Base-by-base conservation (phyloP, 2,113 vertebrate species). In the Cranoglanis bouderius region DNA sequence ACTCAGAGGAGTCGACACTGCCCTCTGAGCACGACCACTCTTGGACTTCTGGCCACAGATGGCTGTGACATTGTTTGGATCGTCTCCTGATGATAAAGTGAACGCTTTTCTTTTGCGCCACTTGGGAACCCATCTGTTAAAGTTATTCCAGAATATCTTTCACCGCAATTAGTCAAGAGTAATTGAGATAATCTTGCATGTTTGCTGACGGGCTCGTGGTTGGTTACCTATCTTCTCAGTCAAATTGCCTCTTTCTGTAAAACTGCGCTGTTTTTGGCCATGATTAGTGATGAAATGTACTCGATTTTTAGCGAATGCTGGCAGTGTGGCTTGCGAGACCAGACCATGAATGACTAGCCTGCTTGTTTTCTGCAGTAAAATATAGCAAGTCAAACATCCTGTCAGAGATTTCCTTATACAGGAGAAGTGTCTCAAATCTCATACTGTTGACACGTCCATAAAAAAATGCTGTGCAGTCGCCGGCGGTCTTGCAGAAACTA, bases 331-430 rank as follows among this genome's bases (percentile, higher is more conserved):
- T 81, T 32, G 49, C 2, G 7, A 81, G 14, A 40, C 35, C 55
- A 59, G 35, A 5, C 6, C 21, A 21, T 43, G 57, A 43, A 61
- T 61, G 81, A 83, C 81, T 83, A 83, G 35, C 81, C 55, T 43
- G 81, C 38, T 29, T 83, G 55, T 81, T 53, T 81, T 81, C 49
- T 81, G 49, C 46, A 53, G 29, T 81, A 81, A 81, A 81, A 81
- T 81, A 81, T 81, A 81, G 49, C 18, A 81, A 81, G 49, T 83
- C 24, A 83, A 83, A 83, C 55, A 61, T 83, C 55, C 81, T 83
- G 57, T 83, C 55, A 40, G n/a, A 83, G 81, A 83, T 61, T 83
- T 61, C 81, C 81, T 83, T 61, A 83, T 83, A 83, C 81, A 83
- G 55, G 32, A 61, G 81, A 83, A 83, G 55, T 61, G 81, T 61